Percentiles rank a stretch among this genome's conserved stretches.
Evolutionary conservation across 2,113 vertebrate species (phyloP).

Genomic region (Brienomyrus brachyistius): DNA sequence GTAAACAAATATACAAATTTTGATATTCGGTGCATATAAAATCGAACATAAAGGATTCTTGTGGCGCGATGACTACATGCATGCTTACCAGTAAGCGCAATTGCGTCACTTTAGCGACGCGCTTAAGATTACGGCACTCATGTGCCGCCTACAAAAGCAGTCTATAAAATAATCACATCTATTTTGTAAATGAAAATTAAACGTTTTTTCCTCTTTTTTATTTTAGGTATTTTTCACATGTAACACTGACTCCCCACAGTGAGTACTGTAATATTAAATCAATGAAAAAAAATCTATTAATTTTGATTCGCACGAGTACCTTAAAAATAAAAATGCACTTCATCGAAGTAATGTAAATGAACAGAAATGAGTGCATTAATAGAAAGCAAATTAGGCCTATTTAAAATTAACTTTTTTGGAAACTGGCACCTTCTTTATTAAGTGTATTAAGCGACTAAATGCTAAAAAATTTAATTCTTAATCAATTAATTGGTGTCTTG

Average conservation of each 20-base stretch:
- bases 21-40: background rate
- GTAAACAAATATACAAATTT: background rate
- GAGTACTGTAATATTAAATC: background rate
- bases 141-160: background rate
- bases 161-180: background rate
- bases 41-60: background rate
- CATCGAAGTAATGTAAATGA: background rate
- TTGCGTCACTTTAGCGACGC: background rate
- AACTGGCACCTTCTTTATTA: background rate
- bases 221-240: background rate
- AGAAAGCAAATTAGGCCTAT: background rate
- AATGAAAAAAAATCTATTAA: background rate
- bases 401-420: background rate
- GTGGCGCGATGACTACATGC: background rate
- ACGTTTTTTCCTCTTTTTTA: background rate
- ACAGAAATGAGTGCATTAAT: background rate
- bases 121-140: background rate
- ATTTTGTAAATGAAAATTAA: background rate
- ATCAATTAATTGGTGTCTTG: background rate
- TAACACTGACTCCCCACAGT: background rate
- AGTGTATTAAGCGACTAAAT: background rate
- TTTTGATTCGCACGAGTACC: background rate
- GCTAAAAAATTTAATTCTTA: background rate
- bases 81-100: background rate
- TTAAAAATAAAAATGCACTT: background rate